Evolutionary conservation across 1,140 invertebrate species (phyloP).

Genomic region (Zaprionus ornatus): DNA sequence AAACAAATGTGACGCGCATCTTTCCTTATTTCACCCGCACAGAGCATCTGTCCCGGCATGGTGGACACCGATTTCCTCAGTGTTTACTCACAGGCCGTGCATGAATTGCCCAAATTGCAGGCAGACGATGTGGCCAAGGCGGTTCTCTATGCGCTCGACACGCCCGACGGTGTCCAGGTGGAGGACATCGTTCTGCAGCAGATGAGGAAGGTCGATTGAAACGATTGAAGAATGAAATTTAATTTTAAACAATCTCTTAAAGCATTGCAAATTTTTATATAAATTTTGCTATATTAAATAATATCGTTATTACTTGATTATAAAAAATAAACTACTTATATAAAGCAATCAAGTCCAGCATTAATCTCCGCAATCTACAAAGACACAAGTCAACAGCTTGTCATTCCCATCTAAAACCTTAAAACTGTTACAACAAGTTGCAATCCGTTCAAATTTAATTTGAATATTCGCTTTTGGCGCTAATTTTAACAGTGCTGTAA

Average conservation of each 20-base stretch:
- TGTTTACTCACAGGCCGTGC: constrained; percentile 78
- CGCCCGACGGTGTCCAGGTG: constrained; percentile 84
- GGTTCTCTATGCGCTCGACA: constrained; percentile 84
- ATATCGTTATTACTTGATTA: background rate
- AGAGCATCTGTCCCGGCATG: constrained; percentile 87
- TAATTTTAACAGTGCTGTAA: constrained; percentile 2
- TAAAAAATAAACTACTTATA: background rate
- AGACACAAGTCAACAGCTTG: too few relatives aligned
- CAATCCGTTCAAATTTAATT: background rate
- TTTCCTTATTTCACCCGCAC: constrained; percentile 39
- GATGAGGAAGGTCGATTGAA: constrained; percentile 61
- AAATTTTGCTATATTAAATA: background rate
- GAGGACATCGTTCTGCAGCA: constrained; percentile 80
- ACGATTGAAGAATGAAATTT: background rate
- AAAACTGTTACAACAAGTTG: background rate
- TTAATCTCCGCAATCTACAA: too few relatives aligned
- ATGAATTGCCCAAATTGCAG: constrained; percentile 83
- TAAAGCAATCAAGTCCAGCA: background rate
- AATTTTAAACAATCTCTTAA: background rate
- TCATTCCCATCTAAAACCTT: background rate
- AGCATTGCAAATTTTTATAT: background rate
- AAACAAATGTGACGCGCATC: constrained; percentile 52
- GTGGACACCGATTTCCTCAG: constrained; percentile 86
- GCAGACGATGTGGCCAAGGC: constrained; percentile 85
- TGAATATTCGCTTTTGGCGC: background rate